Conservation (phyloP, 1,140 invertebrate genomes). For the Drosophila nannoptera region DNA sequence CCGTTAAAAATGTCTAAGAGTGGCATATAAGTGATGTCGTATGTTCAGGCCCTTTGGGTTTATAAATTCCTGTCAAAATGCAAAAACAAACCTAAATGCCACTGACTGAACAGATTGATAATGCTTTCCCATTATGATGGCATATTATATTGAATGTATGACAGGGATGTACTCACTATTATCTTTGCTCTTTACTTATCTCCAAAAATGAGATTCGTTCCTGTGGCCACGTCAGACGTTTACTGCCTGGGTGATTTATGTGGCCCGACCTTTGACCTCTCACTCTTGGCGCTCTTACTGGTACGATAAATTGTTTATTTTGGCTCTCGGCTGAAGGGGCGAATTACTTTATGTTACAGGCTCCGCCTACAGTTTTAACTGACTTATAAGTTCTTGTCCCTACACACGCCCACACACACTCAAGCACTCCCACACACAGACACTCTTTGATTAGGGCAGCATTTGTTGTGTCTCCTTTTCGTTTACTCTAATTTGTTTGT, state of each 20-base stretch:
- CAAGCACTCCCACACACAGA: no score
- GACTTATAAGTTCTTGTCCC: not conserved
- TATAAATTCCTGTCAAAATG: no score
- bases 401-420: not conserved
- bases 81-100: no score
- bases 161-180: no score
- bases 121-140: no score
- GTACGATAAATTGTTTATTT: slow-evolving; percentile 42
- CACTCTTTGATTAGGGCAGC: not conserved
- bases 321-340: slow-evolving; percentile 36
- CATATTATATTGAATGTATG: no score
- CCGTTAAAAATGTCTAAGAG: not conserved
- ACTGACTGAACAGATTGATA: no score
- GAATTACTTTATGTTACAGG: slow-evolving; percentile 64
- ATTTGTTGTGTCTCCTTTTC: slow-evolving; percentile 32
- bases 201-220: no score
- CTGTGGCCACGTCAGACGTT: no score
- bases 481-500: slow-evolving; percentile 71
- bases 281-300: slow-evolving; percentile 5
- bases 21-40: no score
- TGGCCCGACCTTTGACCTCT: slow-evolving; percentile 4
- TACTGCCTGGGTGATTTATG: slow-evolving; percentile 51
- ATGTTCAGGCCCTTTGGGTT: no score
- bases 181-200: no score
- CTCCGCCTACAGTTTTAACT: slow-evolving; percentile 47